These are phyloP conservation scores for Tadarida brasiliensis DNA, from an alignment of 2,797 vertebrate genomes.

Conservation along the genomic window DNA sequence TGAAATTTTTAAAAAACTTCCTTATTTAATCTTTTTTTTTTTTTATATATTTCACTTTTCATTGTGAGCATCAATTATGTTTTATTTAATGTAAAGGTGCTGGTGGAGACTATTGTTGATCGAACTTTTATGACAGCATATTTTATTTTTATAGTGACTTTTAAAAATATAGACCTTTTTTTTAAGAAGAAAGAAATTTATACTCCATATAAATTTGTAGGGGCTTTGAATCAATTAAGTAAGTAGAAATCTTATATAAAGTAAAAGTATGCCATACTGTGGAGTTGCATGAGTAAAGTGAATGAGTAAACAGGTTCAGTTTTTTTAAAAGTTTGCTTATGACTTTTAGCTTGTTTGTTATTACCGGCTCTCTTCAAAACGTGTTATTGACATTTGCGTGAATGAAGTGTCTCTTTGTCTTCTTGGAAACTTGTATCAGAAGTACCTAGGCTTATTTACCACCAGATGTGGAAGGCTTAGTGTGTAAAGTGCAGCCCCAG, in stretches of 20 bases:
- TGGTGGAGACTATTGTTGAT: neutral
- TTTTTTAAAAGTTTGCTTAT: neutral
- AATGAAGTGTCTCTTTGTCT: constrained; percentile 15
- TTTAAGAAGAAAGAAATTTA: constrained; percentile 7
- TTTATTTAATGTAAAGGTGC: neutral
- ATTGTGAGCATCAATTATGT: neutral
- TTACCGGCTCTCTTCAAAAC: neutral
- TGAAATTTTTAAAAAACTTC: neutral
- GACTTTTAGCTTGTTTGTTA: constrained; percentile 17
- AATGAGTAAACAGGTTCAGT: neutral
- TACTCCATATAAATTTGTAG: neutral
- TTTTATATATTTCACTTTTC: neutral
- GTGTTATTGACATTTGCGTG: neutral
- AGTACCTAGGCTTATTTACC: neutral
- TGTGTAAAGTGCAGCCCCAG: neutral
- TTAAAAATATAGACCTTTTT: neutral
- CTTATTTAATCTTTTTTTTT: constrained; percentile 25
- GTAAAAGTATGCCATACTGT: neutral
- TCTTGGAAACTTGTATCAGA: neutral
- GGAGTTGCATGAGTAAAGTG: neutral
- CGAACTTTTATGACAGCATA: neutral
- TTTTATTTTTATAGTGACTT: constrained; percentile 19
- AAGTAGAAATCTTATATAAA: neutral
- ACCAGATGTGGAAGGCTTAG: neutral
- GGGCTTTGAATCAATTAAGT: neutral